Evolutionary conservation across 2,113 vertebrate species (phyloP), one percentile per base, ranked within the genome.

Genomic region (Zingel zingel): DNA sequence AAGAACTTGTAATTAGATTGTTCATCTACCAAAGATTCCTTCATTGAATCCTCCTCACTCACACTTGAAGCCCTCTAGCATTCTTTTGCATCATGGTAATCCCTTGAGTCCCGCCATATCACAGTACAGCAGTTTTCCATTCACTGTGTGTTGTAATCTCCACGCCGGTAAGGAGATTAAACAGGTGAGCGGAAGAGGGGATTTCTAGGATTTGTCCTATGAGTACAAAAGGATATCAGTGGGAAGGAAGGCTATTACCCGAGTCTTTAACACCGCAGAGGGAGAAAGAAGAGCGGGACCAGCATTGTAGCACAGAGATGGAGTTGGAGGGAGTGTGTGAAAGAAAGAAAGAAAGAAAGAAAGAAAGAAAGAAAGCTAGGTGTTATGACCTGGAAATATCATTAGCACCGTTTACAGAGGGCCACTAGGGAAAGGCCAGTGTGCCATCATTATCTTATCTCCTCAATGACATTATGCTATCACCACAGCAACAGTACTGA

Each of bases 91-190:
- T 21, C 30, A 63, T 69, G 62, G 66, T 88, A 85, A 90, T 90
- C 86, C 68, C 45, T 50, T 5, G 14, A 78, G 65, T 89, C 72
- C 14, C 1, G 0, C 67, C 30, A 13, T 79, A 81, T 79, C 78
- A 64, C 54, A 59, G 45, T 36, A 36, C 47, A 87, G 53, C 71
- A 27, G 63, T 82, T 79, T 86, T 71, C 88, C 86, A 87, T 81
- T 89, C 89, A 74, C 83, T 67, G 68, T 74, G 77, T 61, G 82
- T 68, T 78, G 89, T 95, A 92, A 94, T 95, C 94, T 94, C 82
- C 72, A 70, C 59, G 2, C 66, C 56, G 92, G 93, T 93, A 94
- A 94, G 89, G 90, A 91, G 91, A 95, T 95, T 95, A 94, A 94
- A 94, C 85, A 91, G 86, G 77, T 25, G 77, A 92, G 88, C 86